A percentile compares a stretch with the other conserved stretches of the same genome.
phyloP scores from a whole-genome alignment of 2,797 vertebrate species.

The Taeniopygia guttata region DNA sequence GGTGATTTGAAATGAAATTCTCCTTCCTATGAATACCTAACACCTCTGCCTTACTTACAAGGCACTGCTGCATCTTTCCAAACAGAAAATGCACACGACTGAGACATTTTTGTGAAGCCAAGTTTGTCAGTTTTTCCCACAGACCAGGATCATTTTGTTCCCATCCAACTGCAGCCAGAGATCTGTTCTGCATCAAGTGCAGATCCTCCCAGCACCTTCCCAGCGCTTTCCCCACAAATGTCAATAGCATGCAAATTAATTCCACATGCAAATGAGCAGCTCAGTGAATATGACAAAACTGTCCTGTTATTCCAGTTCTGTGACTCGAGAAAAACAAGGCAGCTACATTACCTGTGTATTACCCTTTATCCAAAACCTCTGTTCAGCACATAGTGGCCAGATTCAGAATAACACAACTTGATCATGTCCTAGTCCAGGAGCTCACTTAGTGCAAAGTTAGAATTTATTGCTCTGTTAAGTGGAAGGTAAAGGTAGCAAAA shows the following conservation, averaged over 20 bases:
- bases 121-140: constrained; percentile 42
- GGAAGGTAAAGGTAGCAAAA: background rate
- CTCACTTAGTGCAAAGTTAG: background rate
- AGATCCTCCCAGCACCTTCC: constrained; percentile 23
- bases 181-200: constrained; percentile 5
- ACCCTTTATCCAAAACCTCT: background rate
- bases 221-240: background rate
- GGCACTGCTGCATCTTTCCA: background rate
- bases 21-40: background rate
- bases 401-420: background rate
- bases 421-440: background rate
- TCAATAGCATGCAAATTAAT: constrained; percentile 57
- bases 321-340: background rate
- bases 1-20: background rate
- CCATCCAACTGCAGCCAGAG: constrained; percentile 30
- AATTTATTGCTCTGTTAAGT: background rate
- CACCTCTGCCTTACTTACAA: background rate
- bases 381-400: background rate
- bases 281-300: constrained; percentile 4
- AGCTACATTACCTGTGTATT: background rate
- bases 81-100: constrained; percentile 8
- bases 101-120: constrained; percentile 22
- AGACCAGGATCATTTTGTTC: constrained; percentile 41
- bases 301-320: constrained; percentile 38
- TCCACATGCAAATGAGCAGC: constrained; percentile 61